Evolutionary conservation across 2,113 vertebrate genomes (phyloP), one percentile per base, ranked within the genome.

Genomic region (Proterorhinus semilunaris): DNA sequence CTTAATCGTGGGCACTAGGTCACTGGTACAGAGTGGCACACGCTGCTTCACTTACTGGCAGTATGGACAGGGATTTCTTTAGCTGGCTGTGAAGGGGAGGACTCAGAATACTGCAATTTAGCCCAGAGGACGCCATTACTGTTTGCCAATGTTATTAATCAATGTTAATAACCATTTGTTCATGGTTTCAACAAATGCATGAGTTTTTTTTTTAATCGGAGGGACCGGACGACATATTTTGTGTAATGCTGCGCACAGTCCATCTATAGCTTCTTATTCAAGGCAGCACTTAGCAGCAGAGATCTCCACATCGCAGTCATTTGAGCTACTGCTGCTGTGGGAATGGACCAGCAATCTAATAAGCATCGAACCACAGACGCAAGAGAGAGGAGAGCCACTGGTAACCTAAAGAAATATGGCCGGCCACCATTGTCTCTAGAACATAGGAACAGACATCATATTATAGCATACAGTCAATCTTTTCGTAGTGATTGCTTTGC

Each of bases 291-390:
- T 76, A 52, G 80, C 80, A 68, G 72, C 73, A 64, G 82, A 83
- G 83, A 80, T 78, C 82, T 81, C 71, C 83, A 79, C 76, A 83
- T 82, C 79, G 65, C 83, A 78, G 87, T 84, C 83, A 87, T 86
- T 79, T 82, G 87, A 89, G 81, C 83, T 8, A 3, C 27, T 36
- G 27, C 27, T 36, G 68, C 75, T 69, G 83, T 78, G 78, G 79
- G 75, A 83, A 79, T 79, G 78, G 69, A 13, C 62, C 63, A 47
- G 10, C 71, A 85, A 88, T 87, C 83, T 66, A 82, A 88, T 89
- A 78, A 89, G 74, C 80, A 88, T 89, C 2, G 73, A 68, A 27
- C 8, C 0, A 12, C 54, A 43, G 10, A 78, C 59, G 68, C 46
- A 65, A 66, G 66, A 78, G 58, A 71, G 46, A 64, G 65, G 62